Conservation (phyloP, 1,140 invertebrate genomes). For the Drosophila parabipectinata region DNA sequence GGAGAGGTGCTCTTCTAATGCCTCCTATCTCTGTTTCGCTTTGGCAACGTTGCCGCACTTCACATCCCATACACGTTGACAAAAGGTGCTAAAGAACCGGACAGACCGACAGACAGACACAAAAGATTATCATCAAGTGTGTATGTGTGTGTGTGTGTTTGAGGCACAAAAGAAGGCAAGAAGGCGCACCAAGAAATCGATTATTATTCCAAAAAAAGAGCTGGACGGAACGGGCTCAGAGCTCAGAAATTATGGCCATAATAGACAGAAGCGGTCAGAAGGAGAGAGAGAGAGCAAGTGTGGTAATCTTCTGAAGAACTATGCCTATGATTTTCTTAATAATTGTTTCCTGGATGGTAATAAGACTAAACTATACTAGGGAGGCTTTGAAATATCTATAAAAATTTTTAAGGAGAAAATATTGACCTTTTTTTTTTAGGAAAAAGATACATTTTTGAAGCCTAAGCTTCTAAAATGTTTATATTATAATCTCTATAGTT, state of each 20-base stretch:
- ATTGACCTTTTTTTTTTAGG: background rate
- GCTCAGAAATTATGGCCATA: constrained; percentile 45
- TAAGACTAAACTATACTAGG: background rate
- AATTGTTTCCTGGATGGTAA: background rate
- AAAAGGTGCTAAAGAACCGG: constrained; percentile 76
- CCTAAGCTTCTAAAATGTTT: too few relatives aligned
- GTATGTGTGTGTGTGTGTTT: constrained; percentile 2
- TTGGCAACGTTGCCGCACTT: constrained; percentile 61
- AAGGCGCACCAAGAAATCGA: constrained; percentile 66
- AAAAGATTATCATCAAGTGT: constrained; percentile 69
- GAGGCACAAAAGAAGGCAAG: constrained; percentile 12
- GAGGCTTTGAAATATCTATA: background rate
- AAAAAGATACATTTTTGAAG: background rate
- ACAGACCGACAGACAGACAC: constrained; percentile 31
- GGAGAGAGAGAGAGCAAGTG: background rate
- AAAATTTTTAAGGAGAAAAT: background rate
- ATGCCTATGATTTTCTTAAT: too few relatives aligned
- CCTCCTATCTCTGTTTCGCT: background rate
- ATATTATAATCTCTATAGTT: too few relatives aligned
- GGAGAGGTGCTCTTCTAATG: background rate
- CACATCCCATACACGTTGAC: constrained; percentile 52
- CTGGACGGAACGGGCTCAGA: constrained; percentile 16
- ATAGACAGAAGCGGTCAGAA: constrained; percentile 18
- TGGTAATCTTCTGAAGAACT: background rate
- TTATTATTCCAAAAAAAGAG: constrained; percentile 69